Percentiles rank a stretch among this genome's conserved stretches.
These are phyloP conservation scores for Atractosteus spatula DNA, from an alignment of 2,113 vertebrate species.

Conservation along the genomic window DNA sequence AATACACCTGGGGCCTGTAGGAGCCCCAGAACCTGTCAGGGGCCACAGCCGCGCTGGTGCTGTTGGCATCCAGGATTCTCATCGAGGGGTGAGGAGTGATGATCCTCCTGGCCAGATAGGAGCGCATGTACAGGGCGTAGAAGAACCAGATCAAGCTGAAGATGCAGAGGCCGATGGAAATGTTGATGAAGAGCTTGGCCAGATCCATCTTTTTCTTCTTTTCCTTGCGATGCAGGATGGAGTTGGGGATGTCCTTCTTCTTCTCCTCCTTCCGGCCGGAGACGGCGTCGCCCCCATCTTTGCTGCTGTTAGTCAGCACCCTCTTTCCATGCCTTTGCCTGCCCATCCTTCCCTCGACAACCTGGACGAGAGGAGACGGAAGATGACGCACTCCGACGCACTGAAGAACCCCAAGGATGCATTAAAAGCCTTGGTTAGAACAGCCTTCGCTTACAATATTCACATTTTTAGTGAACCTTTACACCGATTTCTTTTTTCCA, in stretches of 20 bases:
- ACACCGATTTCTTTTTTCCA: too few relatives aligned
- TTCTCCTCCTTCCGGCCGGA: slow-evolving; percentile 65
- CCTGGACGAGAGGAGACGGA: not conserved
- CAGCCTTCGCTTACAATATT: not conserved
- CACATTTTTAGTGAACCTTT: too few relatives aligned
- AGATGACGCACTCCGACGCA: too few relatives aligned
- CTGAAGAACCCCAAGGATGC: too few relatives aligned
- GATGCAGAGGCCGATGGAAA: slow-evolving; percentile 70
- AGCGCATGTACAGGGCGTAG: slow-evolving; percentile 68
- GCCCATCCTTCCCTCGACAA: slow-evolving; percentile 58
- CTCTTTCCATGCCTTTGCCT: slow-evolving; percentile 62
- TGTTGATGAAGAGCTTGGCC: slow-evolving; percentile 73
- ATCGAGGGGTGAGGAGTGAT: slow-evolving; percentile 73
- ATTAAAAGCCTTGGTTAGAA: not conserved
- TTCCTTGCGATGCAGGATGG: slow-evolving; percentile 58
- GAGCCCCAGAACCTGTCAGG: slow-evolving; percentile 86
- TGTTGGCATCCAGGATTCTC: slow-evolving; percentile 61
- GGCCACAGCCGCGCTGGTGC: slow-evolving; percentile 66
- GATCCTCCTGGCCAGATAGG: slow-evolving; percentile 65
- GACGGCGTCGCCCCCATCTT: slow-evolving; percentile 41
- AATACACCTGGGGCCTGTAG: slow-evolving; percentile 89
- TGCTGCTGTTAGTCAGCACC: slow-evolving; percentile 35
- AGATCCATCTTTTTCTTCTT: slow-evolving; percentile 72
- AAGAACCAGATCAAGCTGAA: slow-evolving; percentile 71
- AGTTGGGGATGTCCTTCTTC: slow-evolving; percentile 23